Percentiles rank a stretch among this genome's conserved stretches.
phyloP scores from a whole-genome alignment of 1,140 invertebrate genomes.

The Apolygus lucorum region DNA sequence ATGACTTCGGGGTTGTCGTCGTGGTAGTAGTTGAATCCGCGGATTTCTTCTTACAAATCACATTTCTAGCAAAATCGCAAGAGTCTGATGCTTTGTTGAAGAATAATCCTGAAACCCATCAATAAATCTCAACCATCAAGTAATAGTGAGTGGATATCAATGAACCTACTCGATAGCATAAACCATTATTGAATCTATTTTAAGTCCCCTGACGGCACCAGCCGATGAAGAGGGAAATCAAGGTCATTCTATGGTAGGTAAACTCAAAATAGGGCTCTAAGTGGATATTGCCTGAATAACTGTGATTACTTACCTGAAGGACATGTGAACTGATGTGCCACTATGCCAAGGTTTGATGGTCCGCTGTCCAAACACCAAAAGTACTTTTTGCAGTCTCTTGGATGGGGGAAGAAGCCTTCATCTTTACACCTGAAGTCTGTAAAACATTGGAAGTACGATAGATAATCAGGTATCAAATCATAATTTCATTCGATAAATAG shows the following conservation, averaged over 20 bases:
- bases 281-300: too few relatives aligned
- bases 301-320: conserved; percentile 55
- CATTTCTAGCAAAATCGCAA: conserved; percentile 83
- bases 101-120: conserved; percentile 52
- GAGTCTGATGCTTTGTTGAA: conserved; percentile 87
- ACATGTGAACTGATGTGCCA: conserved; percentile 88
- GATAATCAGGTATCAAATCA: too few relatives aligned
- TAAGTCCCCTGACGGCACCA: too few relatives aligned
- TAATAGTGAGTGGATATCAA: too few relatives aligned
- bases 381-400: conserved; percentile 86
- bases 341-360: conserved; percentile 76
- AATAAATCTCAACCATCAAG: too few relatives aligned
- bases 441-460: conserved; percentile 31
- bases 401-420: conserved; percentile 89
- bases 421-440: conserved; percentile 83
- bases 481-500: too few relatives aligned
- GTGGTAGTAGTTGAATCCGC: conserved; percentile 42
- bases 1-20: conserved; percentile 35
- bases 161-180: too few relatives aligned
- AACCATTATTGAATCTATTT: too few relatives aligned
- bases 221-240: too few relatives aligned
- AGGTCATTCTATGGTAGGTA: too few relatives aligned
- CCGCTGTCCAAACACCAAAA: conserved; percentile 90
- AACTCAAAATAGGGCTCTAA: too few relatives aligned
- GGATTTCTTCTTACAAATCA: conserved; percentile 56